Conservation (phyloP, 1,140 invertebrate species). For the Platyscapa corneri region DNA sequence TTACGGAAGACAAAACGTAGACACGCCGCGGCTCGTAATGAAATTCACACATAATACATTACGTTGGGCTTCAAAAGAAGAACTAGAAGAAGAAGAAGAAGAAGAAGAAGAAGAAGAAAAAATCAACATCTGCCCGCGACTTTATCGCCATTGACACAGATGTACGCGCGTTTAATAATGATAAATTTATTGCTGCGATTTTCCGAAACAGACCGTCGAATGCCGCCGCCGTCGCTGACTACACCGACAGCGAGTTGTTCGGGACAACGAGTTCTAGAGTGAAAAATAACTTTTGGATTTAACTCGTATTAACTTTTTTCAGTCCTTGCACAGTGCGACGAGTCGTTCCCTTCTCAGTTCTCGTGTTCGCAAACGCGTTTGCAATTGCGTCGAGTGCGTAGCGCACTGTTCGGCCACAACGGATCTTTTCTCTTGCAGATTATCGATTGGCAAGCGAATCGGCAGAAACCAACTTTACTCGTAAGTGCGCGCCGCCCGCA, state of each 20-base stretch:
- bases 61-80: background rate
- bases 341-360: too few species aligned
- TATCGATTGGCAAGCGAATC: too few species aligned
- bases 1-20: background rate
- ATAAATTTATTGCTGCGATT: constrained; percentile 12
- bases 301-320: too few species aligned
- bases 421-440: too few species aligned
- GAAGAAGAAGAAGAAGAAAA: background rate
- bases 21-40: background rate
- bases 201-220: background rate
- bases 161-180: background rate
- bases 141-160: background rate
- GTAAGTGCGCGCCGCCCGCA: too few species aligned
- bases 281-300: background rate
- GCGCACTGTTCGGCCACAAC: too few species aligned
- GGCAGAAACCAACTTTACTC: too few species aligned
- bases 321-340: too few species aligned
- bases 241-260: background rate
- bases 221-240: too few species aligned
- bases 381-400: too few species aligned
- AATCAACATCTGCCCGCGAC: background rate
- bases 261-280: background rate
- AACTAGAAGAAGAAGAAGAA: too few species aligned
- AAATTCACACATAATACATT: background rate
- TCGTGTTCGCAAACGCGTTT: too few species aligned